Evolutionary conservation across 2,888 invertebrate species (phyloP).

Genomic region (Lymantria dispar): DNA sequence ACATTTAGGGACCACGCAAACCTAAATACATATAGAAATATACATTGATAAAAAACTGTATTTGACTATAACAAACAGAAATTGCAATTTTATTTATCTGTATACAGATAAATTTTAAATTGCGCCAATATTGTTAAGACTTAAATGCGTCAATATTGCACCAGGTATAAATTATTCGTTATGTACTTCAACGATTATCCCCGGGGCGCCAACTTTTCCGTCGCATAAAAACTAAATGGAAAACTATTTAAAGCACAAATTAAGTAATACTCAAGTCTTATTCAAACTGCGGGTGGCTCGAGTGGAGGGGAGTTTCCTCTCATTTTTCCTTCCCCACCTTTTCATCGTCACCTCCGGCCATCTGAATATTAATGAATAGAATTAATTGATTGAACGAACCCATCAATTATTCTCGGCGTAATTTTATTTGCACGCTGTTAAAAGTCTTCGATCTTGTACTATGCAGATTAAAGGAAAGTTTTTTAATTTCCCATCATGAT

Average conservation of each 20-base stretch:
- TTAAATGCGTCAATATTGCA: neutral
- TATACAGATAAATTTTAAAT: too few relatives aligned
- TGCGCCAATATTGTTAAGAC: too few relatives aligned
- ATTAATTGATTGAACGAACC: conserved; percentile 49
- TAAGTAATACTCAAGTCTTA: conserved; percentile 30
- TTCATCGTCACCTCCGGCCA: conserved; percentile 33
- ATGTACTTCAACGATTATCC: neutral
- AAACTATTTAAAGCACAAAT: conserved; percentile 18
- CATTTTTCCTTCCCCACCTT: conserved; percentile 22
- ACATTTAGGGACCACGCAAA: too few relatives aligned
- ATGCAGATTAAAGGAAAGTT: conserved; percentile 32
- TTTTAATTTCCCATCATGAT: conserved; percentile 28
- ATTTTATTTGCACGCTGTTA: conserved; percentile 42
- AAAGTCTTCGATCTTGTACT: conserved; percentile 29
- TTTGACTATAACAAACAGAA: too few relatives aligned
- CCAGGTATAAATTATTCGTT: neutral
- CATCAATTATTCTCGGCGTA: conserved; percentile 49
- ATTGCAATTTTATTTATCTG: too few relatives aligned
- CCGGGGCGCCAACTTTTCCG: neutral
- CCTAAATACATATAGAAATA: too few relatives aligned
- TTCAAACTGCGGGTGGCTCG: conserved; percentile 17
- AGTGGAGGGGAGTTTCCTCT: conserved; percentile 7
- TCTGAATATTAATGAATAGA: conserved; percentile 47
- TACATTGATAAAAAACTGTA: too few relatives aligned
- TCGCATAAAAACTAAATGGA: conserved; percentile 1